Conservation (phyloP, 92 coral and sea anemone species). For the Palythoa heliodiscus region DNA sequence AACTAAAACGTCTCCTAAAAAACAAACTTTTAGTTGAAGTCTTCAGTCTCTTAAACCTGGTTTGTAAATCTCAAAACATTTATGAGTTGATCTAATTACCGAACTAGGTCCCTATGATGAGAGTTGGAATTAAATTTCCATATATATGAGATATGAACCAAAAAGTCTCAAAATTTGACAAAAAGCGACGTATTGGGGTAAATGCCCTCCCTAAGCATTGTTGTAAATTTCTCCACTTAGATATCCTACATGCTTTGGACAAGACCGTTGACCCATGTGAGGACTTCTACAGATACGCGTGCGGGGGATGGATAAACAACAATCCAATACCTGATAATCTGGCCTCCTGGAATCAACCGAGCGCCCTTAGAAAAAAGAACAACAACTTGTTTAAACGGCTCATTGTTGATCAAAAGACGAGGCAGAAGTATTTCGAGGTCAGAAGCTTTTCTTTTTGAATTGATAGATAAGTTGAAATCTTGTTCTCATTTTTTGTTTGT, state of each 20-base stretch:
- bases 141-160: too few relatives aligned
- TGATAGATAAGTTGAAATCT: background rate
- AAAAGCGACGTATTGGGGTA: background rate
- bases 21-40: too few relatives aligned
- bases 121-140: too few relatives aligned
- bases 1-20: too few relatives aligned
- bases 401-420: slow-evolving; percentile 51
- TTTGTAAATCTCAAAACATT: too few relatives aligned
- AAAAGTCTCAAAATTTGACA: too few relatives aligned
- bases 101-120: too few relatives aligned
- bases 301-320: slow-evolving; percentile 81
- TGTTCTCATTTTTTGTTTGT: too few relatives aligned
- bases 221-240: slow-evolving; percentile 13
- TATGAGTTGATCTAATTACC: too few relatives aligned
- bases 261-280: slow-evolving; percentile 72
- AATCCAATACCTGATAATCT: slow-evolving; percentile 73
- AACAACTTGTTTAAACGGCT: slow-evolving; percentile 61
- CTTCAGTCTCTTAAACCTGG: too few relatives aligned
- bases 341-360: slow-evolving; percentile 69
- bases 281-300: slow-evolving; percentile 72
- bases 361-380: slow-evolving; percentile 46
- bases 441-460: background rate
- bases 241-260: slow-evolving; percentile 62
- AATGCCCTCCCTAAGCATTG: background rate
- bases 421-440: slow-evolving; percentile 64